phyloP scores from a whole-genome alignment of 1,140 invertebrate species.

The Eupeodes corollae region DNA sequence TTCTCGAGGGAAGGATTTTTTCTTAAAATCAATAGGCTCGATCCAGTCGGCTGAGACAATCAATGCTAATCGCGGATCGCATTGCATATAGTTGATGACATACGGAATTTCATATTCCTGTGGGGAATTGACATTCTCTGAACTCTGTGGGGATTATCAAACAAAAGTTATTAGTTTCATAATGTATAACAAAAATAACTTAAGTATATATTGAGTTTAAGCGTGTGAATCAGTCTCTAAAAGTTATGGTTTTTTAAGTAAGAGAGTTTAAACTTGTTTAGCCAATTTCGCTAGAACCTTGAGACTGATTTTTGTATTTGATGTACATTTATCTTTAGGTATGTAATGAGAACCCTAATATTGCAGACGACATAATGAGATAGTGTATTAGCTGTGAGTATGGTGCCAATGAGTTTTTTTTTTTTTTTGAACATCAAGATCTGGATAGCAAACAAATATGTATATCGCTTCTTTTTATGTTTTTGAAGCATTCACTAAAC shows the following conservation, averaged over 20 bases:
- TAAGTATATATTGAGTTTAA: neutral
- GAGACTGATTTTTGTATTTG: too few relatives aligned
- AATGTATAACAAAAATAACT: neutral
- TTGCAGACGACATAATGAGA: too few relatives aligned
- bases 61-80: slow-evolving; percentile 14
- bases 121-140: slow-evolving; percentile 14
- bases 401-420: too few relatives aligned
- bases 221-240: neutral
- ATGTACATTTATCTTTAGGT: too few relatives aligned
- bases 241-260: neutral
- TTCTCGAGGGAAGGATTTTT: slow-evolving; percentile 12
- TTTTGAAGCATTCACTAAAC: too few relatives aligned
- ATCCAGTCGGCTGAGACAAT: slow-evolving; percentile 20
- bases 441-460: too few relatives aligned
- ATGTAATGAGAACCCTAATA: too few relatives aligned
- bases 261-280: neutral
- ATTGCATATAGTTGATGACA: slow-evolving; percentile 13
- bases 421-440: too few relatives aligned
- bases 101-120: slow-evolving; percentile 18
- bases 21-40: slow-evolving; percentile 11
- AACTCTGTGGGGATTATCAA: slow-evolving; percentile 7
- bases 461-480: too few relatives aligned
- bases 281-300: neutral
- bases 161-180: neutral
- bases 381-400: too few relatives aligned